Conservation (phyloP, 2,888 invertebrate genomes). For the Tetanocera ferruginea region DNA sequence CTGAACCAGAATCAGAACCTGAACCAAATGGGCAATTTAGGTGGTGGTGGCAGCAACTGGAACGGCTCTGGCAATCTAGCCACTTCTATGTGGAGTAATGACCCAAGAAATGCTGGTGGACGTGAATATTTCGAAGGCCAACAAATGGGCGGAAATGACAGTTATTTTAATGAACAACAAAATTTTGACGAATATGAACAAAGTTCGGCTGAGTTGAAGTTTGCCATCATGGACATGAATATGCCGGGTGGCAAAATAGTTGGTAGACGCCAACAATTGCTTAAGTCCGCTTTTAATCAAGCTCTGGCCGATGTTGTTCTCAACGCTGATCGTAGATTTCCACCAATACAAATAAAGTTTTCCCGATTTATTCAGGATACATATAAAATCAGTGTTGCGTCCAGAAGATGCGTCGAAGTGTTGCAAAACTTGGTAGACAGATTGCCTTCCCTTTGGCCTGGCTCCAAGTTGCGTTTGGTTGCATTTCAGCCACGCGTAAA, state of each 20-base stretch:
- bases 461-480: neutral
- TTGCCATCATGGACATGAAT: constrained; percentile 13
- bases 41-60: no score
- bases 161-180: neutral
- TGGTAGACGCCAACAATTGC: neutral
- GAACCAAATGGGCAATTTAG: neutral
- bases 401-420: neutral
- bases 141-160: neutral
- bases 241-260: neutral
- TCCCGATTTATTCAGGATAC: neutral
- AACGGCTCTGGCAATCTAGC: no score
- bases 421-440: neutral
- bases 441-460: constrained; percentile 4
- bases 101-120: constrained; percentile 6
- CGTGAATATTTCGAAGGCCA: neutral
- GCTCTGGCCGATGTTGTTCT: constrained; percentile 1
- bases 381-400: constrained; percentile 2
- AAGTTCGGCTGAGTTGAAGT: neutral
- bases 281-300: neutral
- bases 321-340: neutral
- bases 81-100: neutral
- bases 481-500: neutral
- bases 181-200: neutral
- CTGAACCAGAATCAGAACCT: neutral
- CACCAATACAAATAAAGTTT: constrained; percentile 15